These are phyloP conservation scores for Chloroceryle aenea DNA, from an alignment of 2,113 vertebrate species.

Conservation along the genomic window DNA sequence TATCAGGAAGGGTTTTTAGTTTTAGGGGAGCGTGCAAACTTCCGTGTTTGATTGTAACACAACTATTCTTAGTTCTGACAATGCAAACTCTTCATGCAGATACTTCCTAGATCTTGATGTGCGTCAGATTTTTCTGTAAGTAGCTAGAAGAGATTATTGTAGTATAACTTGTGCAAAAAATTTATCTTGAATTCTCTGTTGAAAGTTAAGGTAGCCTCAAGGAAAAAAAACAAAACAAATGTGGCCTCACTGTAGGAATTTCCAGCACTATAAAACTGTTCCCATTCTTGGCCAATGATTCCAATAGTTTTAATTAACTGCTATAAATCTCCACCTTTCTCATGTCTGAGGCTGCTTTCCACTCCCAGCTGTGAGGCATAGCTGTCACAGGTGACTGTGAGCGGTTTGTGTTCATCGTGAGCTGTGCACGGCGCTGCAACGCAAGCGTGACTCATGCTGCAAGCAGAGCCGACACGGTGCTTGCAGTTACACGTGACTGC, in stretches of 20 bases:
- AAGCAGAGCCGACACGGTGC: accelerated
- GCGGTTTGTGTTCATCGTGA: accelerated
- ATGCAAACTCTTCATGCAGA: neutral
- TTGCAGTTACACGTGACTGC: accelerated
- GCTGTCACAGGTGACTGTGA: neutral
- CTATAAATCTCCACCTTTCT: neutral
- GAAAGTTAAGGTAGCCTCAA: neutral
- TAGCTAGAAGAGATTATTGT: neutral
- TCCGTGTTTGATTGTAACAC: neutral
- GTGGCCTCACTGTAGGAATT: accelerated
- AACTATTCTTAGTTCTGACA: neutral
- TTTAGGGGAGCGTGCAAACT: neutral
- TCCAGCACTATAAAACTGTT: neutral
- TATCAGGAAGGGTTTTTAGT: accelerated
- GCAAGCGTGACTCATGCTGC: neutral
- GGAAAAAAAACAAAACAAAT: neutral
- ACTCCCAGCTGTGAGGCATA: neutral
- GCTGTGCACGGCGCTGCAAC: neutral
- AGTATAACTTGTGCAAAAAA: neutral
- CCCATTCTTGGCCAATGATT: neutral
- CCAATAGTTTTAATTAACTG: neutral
- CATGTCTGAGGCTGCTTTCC: neutral
- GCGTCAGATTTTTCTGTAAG: neutral
- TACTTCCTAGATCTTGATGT: neutral
- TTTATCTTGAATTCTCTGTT: neutral